A percentile compares a stretch with the other conserved stretches of the same genome.
phyloP scores from a whole-genome alignment of 2,888 invertebrate genomes.

The Tolmerus cingulatus region DNA sequence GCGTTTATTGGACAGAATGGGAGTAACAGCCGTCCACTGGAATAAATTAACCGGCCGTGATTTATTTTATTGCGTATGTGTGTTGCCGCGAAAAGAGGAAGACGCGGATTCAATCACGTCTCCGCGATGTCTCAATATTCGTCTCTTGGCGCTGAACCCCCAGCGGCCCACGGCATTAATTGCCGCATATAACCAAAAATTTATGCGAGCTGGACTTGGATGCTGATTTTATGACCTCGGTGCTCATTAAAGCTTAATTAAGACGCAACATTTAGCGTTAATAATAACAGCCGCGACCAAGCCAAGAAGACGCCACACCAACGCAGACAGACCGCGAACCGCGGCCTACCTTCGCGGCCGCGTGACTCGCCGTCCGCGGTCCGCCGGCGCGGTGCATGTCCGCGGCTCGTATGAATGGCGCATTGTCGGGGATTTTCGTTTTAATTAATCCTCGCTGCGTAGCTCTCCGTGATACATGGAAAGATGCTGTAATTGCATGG shows the following conservation, averaged over 20 bases:
- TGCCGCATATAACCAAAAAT: slow-evolving; percentile 29
- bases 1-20: slow-evolving; percentile 5
- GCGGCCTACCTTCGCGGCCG: not conserved
- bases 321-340: not conserved
- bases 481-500: slow-evolving; percentile 24
- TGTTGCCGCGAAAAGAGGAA: not conserved
- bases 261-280: slow-evolving; percentile 36
- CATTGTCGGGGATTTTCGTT: slow-evolving; percentile 11
- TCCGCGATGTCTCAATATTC: slow-evolving; percentile 15
- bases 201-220: not conserved
- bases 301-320: not conserved
- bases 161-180: slow-evolving; percentile 9
- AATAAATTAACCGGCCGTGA: slow-evolving; percentile 1
- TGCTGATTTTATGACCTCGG: slow-evolving; percentile 35
- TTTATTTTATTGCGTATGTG: slow-evolving; percentile 6
- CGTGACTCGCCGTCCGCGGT: not conserved
- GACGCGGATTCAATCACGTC: slow-evolving; percentile 6
- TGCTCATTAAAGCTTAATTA: slow-evolving; percentile 41
- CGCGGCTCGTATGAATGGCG: slow-evolving; percentile 10
- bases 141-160: not conserved
- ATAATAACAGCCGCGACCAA: not conserved
- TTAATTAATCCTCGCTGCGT: slow-evolving; percentile 21
- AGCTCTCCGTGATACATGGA: not conserved
- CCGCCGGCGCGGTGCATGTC: not conserved
- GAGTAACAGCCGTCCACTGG: slow-evolving; percentile 17